A percentile compares a stretch with the other conserved stretches of the same genome.
Evolutionary conservation across 2,797 vertebrate species (phyloP).

Genomic region (Lutjanus argentimaculatus): DNA sequence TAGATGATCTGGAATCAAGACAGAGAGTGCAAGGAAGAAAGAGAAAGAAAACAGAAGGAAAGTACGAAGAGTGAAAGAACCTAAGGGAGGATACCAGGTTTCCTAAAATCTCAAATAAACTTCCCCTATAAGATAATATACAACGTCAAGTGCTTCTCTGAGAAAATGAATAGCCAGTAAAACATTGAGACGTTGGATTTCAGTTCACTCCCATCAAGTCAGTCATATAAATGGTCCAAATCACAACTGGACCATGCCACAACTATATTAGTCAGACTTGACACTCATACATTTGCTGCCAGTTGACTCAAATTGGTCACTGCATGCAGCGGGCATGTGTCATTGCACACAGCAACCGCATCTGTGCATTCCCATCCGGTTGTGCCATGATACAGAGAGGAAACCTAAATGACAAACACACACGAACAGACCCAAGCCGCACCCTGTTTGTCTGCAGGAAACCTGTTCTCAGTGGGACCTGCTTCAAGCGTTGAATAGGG

Average conservation of each 20-base stretch:
- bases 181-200: slow-evolving; percentile 26
- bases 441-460: slow-evolving; percentile 81
- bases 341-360: slow-evolving; percentile 60
- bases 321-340: slow-evolving; percentile 58
- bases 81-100: slow-evolving; percentile 32
- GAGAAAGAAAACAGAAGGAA: not conserved
- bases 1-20: slow-evolving; percentile 7
- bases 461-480: slow-evolving; percentile 78
- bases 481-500: slow-evolving; percentile 63
- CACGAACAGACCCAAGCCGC: slow-evolving; percentile 62
- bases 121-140: slow-evolving; percentile 46
- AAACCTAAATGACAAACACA: slow-evolving; percentile 72
- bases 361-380: slow-evolving; percentile 73
- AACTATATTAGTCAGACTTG: slow-evolving; percentile 52
- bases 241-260: slow-evolving; percentile 32
- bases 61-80: slow-evolving; percentile 28
- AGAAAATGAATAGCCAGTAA: slow-evolving; percentile 49
- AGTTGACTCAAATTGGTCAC: slow-evolving; percentile 50
- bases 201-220: slow-evolving; percentile 31
- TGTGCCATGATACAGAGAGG: slow-evolving; percentile 56
- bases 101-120: slow-evolving; percentile 57
- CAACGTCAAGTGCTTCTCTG: slow-evolving; percentile 48
- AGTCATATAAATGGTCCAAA: slow-evolving; percentile 24
- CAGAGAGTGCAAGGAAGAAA: not conserved
- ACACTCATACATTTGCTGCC: slow-evolving; percentile 50